Evolutionary conservation across 1,140 invertebrate genomes (phyloP).

Genomic region (Colletes gigas): DNA sequence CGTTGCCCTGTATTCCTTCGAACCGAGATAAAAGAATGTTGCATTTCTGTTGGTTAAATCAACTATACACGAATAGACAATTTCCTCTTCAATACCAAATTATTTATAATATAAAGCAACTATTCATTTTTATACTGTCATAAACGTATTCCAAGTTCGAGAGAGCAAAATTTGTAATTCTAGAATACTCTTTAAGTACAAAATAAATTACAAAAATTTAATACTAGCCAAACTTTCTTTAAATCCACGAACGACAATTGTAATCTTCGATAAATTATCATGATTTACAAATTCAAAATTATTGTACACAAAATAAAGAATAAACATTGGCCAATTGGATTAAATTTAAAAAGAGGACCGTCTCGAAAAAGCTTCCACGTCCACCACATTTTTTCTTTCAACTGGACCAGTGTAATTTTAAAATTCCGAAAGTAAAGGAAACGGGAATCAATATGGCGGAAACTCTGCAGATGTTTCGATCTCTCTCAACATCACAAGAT

Average conservation of each 20-base stretch:
- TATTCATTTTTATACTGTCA: too few relatives aligned
- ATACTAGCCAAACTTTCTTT: too few relatives aligned
- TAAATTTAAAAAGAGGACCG: background rate
- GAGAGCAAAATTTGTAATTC: too few relatives aligned
- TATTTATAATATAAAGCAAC: background rate
- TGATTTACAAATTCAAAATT: too few relatives aligned
- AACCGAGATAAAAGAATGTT: slow-evolving; percentile 32
- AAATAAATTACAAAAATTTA: too few relatives aligned
- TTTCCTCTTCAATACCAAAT: slow-evolving; percentile 31
- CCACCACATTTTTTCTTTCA: background rate
- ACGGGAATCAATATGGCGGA: background rate
- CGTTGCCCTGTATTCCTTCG: slow-evolving; percentile 8
- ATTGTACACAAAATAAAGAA: background rate
- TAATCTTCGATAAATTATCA: too few relatives aligned
- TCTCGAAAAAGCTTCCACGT: background rate
- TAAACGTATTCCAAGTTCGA: too few relatives aligned
- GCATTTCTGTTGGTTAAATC: background rate
- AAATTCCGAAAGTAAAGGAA: background rate
- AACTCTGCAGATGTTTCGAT: background rate
- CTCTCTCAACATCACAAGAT: slow-evolving; percentile 8
- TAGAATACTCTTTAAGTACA: too few relatives aligned
- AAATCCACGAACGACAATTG: too few relatives aligned
- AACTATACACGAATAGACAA: background rate
- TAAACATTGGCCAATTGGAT: background rate
- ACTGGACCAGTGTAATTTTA: background rate